Base-by-base conservation (phyloP, 2,113 vertebrate genomes). In the Ailurus styani region DNA sequence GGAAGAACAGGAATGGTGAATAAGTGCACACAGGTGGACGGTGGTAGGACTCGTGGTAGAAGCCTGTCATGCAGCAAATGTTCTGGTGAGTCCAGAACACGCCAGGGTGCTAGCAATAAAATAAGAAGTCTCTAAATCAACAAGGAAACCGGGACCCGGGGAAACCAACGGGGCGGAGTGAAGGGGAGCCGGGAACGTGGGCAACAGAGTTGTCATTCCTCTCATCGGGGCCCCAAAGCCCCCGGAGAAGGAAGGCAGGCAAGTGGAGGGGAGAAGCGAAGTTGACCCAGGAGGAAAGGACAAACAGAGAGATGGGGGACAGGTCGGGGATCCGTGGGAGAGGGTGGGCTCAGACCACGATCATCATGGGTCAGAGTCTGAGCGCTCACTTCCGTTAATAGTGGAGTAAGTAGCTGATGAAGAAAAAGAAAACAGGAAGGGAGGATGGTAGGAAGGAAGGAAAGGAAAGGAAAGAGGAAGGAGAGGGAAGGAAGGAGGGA, bases 21-120 rank as follows among this genome's bases (percentile, higher is more conserved):
- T 3, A 18, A 18, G 11, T 1, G 1, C 2, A 21, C 6, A 34
- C 1, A 14, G 18, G 23, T 14, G n/a, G 27, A n/a, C 6, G 0
- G 7, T 18, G 77, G 10, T 37, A 0, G 50, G 0, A 17, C 40
- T 2, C 0, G 0, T 1, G 52, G 29, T 6, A 1, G 50, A 31
- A 52, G 68, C 0, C 0, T 0, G 8, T 21, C n/a, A 3, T 0
- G 9, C 6, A 0, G n/a, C 10, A n/a, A 3, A 25, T 34, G 23
- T 31, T 7, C 7, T 20, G 89, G 88, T 7, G 14, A 14, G 15
- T 47, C 29, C 7, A 4, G 2, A 27, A 3, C 42, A 25, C 52
- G 10, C 23, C 55, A 1, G 29, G 34, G 27, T 25, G 14, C 42
- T 13, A 0, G 5, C 40, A 23, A 15, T 15, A 3, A n/a, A 45